Base-by-base conservation (phyloP, 2,113 vertebrate genomes). In the Bucco capensis region DNA sequence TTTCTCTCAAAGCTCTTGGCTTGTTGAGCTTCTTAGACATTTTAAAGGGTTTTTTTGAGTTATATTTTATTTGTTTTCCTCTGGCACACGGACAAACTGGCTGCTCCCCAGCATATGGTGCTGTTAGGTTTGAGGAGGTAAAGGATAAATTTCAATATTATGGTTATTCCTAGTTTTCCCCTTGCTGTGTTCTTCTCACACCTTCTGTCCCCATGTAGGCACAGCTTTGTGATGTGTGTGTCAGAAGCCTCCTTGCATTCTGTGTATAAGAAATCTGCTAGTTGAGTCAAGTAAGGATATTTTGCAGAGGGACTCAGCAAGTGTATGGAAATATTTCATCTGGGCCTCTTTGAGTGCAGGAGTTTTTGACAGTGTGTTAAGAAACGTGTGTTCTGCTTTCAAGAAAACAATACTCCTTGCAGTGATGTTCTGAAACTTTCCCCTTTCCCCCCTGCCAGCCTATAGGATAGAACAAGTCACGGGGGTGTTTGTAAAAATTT, bases 1-100 rank as follows among this genome's bases (percentile, higher is more conserved):
- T 88, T 73, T 56, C 86, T 96, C 83, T 93, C 47, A 78, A 91
- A 76, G 37, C 60, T 11, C 44, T 71, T 89, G 46, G 64, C 57
- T 86, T 83, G 50, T 71, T 31, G 53, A 74, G 70, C 31, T 73
- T 21, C 64, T 24, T 9, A 23, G 46, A 54, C 5, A 2, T 38
- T 91, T 84, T 33, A 3, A 10, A 13, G 40, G 40, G 40, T 5
- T 19, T 22, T 18, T n/a, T 70, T 38, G 21, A n/a, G 22, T 60
- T 88, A 56, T n/a, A 2, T 46, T 87, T 86, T 83, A 40, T 72
- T 89, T 78, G 6, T 54, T 77, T 83, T 85, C 31, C n/a, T 78
- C 51, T 88, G 73, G 51, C 64, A 65, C 1, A 0, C 61, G 61
- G 31, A 35, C 46, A 51, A 81, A 46, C 40, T 94, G 35, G 35